Conservation (phyloP, 2,797 vertebrate genomes). For the Delichon dasypus region DNA sequence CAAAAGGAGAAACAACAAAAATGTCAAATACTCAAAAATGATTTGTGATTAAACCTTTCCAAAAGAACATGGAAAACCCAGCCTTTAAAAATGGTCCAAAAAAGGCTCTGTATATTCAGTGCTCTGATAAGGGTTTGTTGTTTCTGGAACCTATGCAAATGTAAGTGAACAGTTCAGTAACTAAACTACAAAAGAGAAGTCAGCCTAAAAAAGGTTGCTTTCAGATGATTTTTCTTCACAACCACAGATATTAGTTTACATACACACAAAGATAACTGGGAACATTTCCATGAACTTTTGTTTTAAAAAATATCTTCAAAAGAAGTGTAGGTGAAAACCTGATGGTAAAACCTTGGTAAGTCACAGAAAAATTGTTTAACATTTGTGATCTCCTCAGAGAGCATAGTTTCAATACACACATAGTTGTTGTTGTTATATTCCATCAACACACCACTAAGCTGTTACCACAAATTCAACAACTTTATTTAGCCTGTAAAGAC, state of each 20-base stretch:
- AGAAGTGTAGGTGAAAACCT: neutral
- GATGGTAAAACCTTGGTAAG: neutral
- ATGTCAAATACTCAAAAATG: rapidly evolving
- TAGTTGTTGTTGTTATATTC: neutral
- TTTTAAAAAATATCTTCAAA: neutral
- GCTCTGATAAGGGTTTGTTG: neutral
- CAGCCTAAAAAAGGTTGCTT: neutral
- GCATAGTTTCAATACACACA: neutral
- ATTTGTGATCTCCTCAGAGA: neutral
- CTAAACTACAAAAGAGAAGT: neutral
- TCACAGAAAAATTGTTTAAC: neutral
- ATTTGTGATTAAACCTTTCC: neutral
- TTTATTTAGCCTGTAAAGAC: neutral
- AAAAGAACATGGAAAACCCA: neutral
- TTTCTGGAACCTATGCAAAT: neutral
- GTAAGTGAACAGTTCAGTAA: neutral
- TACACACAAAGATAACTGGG: neutral
- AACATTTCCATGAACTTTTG: neutral
- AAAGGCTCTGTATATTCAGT: neutral
- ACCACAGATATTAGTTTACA: neutral
- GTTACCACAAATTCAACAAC: neutral
- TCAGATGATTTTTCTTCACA: neutral
- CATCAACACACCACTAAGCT: neutral
- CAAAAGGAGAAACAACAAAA: neutral
- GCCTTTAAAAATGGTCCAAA: neutral